Percentiles rank a stretch among this genome's conserved stretches.
Conservation (phyloP, 2,888 invertebrate genomes). For the Steromphala cineraria region DNA sequence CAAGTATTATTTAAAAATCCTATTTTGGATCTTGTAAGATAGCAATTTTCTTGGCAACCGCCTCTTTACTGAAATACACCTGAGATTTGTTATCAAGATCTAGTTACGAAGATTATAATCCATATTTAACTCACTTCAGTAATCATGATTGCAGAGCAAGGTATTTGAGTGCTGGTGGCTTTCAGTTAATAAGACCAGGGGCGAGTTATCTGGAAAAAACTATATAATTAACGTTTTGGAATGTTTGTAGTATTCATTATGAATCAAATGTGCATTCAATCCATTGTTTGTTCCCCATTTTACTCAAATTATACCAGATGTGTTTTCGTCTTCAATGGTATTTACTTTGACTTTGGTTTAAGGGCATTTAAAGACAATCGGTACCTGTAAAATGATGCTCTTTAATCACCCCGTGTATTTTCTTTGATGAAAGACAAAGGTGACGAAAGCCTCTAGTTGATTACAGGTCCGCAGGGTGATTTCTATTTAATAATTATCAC, state of each 20-base stretch:
- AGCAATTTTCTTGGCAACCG: conserved; percentile 8
- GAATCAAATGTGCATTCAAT: neutral
- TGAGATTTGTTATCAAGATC: neutral
- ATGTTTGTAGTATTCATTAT: neutral
- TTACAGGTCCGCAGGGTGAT: no score
- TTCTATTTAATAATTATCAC: no score
- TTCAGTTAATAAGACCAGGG: neutral
- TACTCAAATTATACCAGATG: neutral
- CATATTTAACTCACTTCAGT: conserved; percentile 11
- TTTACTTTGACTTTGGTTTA: no score
- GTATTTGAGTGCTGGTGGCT: neutral
- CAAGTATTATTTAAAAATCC: conserved; percentile 9
- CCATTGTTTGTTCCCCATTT: neutral
- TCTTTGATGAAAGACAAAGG: no score
- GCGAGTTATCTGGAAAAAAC: neutral
- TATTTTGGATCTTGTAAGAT: neutral
- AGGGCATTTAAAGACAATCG: no score
- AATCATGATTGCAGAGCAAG: no score
- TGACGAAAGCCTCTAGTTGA: no score
- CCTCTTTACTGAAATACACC: neutral
- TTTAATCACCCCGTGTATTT: no score
- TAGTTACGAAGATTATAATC: conserved; percentile 1
- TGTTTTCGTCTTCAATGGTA: neutral
- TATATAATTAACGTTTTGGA: conserved; percentile 3
- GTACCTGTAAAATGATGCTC: no score